These are phyloP conservation scores for Poeciliopsis gracilis DNA, from an alignment of 2,797 vertebrate genomes.

Conservation along the genomic window DNA sequence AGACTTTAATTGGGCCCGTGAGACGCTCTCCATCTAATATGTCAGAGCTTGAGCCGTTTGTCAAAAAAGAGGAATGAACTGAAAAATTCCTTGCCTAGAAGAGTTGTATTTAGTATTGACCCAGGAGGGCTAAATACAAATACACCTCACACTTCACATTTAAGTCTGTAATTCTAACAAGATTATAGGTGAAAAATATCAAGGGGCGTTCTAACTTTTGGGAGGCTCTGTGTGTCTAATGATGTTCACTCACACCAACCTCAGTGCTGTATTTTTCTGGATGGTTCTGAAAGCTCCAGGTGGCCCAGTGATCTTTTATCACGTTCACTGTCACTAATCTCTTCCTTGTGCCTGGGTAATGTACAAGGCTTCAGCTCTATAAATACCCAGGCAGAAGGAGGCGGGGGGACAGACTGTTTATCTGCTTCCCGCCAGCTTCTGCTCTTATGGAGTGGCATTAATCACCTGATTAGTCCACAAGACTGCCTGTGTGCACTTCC, in stretches of 20 bases:
- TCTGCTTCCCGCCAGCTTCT: constrained; percentile 75
- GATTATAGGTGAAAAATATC: not conserved
- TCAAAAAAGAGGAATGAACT: not conserved
- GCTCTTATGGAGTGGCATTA: constrained; percentile 78
- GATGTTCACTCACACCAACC: constrained; percentile 19
- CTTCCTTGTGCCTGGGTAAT: constrained; percentile 57
- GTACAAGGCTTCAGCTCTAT: constrained; percentile 62
- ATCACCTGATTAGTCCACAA: constrained; percentile 78
- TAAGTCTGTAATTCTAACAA: not conserved
- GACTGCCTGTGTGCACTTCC: constrained; percentile 54
- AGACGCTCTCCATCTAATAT: not conserved
- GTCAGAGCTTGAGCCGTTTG: not conserved
- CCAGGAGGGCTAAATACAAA: not conserved
- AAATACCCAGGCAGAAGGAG: constrained; percentile 69
- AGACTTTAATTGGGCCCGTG: not conserved
- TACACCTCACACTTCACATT: not conserved
- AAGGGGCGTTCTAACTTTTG: not conserved
- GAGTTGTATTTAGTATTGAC: not conserved
- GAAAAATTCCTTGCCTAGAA: not conserved
- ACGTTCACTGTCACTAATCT: constrained; percentile 66
- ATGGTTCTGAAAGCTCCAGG: constrained; percentile 63
- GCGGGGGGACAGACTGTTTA: constrained; percentile 75
- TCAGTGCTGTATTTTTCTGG: constrained; percentile 36
- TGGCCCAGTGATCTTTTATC: constrained; percentile 72
- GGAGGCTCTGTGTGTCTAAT: constrained; percentile 7